phyloP scores from a whole-genome alignment of 2,888 invertebrate species.

The Dastarcus helophoroides region DNA sequence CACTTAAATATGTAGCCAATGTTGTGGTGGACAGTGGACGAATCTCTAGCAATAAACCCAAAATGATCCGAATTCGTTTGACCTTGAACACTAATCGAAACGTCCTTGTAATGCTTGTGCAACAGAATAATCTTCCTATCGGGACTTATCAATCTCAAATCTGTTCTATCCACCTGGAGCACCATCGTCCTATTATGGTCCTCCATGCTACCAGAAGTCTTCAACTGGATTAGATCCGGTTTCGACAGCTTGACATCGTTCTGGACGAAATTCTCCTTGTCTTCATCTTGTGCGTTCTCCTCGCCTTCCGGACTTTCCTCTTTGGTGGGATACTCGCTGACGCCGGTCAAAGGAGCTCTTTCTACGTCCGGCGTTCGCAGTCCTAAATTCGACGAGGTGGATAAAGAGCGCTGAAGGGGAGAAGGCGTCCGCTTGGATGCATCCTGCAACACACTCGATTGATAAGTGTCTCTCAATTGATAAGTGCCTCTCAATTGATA shows the following conservation, averaged over 20 bases:
- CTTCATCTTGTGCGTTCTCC: constrained; percentile 8
- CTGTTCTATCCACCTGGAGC: constrained; percentile 76
- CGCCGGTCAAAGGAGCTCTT: constrained; percentile 2
- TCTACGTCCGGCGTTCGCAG: constrained; percentile 5
- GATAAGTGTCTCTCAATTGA: too few species aligned
- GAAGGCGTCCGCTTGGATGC: too few species aligned
- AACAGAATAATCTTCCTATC: constrained; percentile 84
- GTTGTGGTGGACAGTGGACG: constrained; percentile 45
- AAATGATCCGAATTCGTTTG: constrained; percentile 61
- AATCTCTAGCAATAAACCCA: constrained; percentile 86
- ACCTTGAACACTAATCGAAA: constrained; percentile 69
- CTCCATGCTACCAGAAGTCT: constrained; percentile 25
- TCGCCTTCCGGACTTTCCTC: constrained; percentile 3
- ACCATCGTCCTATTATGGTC: constrained; percentile 91
- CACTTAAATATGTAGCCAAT: constrained; percentile 86
- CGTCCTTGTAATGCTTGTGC: constrained; percentile 78
- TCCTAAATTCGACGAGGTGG: constrained; percentile 19
- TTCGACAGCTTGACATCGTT: neutral
- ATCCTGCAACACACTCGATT: too few species aligned
- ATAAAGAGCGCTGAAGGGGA: constrained; percentile 22
- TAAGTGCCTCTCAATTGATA: too few species aligned
- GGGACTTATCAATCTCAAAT: constrained; percentile 83
- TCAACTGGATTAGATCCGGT: too few species aligned
- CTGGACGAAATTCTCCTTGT: constrained; percentile 7
- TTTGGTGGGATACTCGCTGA: constrained; percentile 2